phyloP scores from a whole-genome alignment of 2,888 invertebrate species.

The Calephelis perditalis region DNA sequence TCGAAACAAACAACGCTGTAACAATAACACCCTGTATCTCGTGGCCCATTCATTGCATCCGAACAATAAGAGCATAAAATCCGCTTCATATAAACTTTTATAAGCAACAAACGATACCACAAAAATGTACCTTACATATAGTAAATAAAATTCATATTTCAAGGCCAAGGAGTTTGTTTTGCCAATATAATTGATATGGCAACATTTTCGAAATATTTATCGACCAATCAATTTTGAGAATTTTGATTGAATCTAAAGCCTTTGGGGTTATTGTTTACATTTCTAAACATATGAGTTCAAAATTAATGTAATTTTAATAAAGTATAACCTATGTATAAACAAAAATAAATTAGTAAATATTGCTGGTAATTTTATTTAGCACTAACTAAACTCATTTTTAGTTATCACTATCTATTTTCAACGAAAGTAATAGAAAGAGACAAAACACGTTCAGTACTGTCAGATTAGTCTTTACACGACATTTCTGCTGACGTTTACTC shows the following conservation, averaged over 20 bases:
- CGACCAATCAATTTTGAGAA: not conserved
- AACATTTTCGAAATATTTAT: not conserved
- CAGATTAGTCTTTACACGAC: too few species aligned
- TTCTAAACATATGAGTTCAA: too few species aligned
- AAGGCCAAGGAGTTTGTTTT: not conserved
- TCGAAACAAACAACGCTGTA: constrained; percentile 19
- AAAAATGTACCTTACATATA: constrained; percentile 12
- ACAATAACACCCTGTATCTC: constrained; percentile 21
- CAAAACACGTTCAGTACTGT: too few species aligned
- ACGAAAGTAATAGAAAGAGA: too few species aligned
- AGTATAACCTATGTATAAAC: too few species aligned
- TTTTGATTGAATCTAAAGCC: not conserved
- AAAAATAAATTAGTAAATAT: too few species aligned
- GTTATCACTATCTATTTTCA: too few species aligned
- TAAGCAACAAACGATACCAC: constrained; percentile 32
- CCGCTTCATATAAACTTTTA: constrained; percentile 37
- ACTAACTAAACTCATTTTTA: too few species aligned
- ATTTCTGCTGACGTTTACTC: too few species aligned
- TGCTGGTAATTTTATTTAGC: too few species aligned
- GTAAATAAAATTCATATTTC: not conserved
- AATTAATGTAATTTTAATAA: too few species aligned
- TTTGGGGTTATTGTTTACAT: too few species aligned
- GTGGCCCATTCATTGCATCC: constrained; percentile 32
- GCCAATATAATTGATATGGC: not conserved
- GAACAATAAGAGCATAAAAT: constrained; percentile 34